Evolutionary conservation across 2,797 vertebrate species (phyloP), one percentile per base, ranked within the genome.

Genomic region (Podarcis siculus): DNA sequence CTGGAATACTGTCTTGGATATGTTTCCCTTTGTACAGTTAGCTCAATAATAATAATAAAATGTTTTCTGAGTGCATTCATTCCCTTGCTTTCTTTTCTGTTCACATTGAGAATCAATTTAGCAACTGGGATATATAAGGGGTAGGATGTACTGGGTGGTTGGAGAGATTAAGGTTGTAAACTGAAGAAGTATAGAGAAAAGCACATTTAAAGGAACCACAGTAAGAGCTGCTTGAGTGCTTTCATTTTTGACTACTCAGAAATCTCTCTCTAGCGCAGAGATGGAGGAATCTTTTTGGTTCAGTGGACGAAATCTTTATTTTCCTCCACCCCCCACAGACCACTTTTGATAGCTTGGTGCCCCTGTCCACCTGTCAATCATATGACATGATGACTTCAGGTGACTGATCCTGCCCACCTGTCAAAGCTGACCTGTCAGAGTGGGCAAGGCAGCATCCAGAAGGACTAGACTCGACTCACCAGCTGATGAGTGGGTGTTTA

Each of bases 31-130:
- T 78, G 15, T 79, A 88, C 35, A 58, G 73, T 23, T 55, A 32
- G 49, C 61, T 73, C 19, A 45, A 67, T 86, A 82, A 83, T 76
- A 78, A 83, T 8, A 82, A 87, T 82, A 87, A 23, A 58, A 30
- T 58, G 17, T 85, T 30, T 55, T 13, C 42, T 69, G 27, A 82
- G 1, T 78, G 25, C 30, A 27, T 37, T 42, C 23, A 35, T 76
- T 45, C 32, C 73, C 39, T 67, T 83, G 23, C 21, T 25, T 13
- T 64, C 8, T 35, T 71, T 71, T 71, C 10, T 2, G 5, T 25
- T 69, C 15, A 9, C 13, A 77, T 0, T 61, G 35, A 64, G 58
- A 42, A 66, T 3, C 45, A 55, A 21, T 21, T 32, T 49, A 17
- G 37, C 19, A 85, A 58, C 73, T 66, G 61, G 15, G 3, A 73